Evolutionary conservation across 2,113 vertebrate species (phyloP).

Genomic region (Chloroceryle aenea): DNA sequence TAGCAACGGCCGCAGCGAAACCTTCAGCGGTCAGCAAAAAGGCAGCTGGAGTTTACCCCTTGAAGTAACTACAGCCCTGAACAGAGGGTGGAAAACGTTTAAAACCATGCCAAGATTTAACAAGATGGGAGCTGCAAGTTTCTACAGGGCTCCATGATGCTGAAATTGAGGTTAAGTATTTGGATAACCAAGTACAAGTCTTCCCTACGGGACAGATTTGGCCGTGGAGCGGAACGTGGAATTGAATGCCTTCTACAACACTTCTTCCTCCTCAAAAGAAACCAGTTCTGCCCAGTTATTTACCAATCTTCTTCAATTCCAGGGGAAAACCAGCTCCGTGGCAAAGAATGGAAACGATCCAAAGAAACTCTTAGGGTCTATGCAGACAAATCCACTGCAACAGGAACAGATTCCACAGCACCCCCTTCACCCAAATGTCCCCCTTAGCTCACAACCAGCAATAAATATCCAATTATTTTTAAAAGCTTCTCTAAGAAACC

Average conservation of each 20-base stretch:
- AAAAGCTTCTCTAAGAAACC: background rate
- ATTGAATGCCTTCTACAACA: rapidly evolving
- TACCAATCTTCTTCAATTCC: background rate
- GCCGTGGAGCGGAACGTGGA: rapidly evolving
- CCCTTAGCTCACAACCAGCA: background rate
- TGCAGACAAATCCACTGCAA: background rate
- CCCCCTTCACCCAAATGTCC: background rate
- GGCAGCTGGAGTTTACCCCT: background rate
- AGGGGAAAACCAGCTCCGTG: background rate
- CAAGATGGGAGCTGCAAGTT: slow-evolving; percentile 8
- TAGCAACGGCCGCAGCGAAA: background rate
- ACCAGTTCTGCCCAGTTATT: background rate
- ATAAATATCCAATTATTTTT: background rate
- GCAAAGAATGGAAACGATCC: background rate
- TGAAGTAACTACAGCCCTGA: background rate
- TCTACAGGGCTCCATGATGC: background rate
- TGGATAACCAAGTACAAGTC: background rate
- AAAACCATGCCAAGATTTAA: background rate
- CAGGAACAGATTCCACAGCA: background rate
- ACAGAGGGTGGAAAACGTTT: background rate
- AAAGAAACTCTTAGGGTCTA: rapidly evolving
- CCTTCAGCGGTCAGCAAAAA: background rate
- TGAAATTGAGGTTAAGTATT: background rate
- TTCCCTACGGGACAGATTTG: background rate
- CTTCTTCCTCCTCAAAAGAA: background rate